phyloP scores from a whole-genome alignment of 2,888 invertebrate genomes.

The Eupithecia exiguata region DNA sequence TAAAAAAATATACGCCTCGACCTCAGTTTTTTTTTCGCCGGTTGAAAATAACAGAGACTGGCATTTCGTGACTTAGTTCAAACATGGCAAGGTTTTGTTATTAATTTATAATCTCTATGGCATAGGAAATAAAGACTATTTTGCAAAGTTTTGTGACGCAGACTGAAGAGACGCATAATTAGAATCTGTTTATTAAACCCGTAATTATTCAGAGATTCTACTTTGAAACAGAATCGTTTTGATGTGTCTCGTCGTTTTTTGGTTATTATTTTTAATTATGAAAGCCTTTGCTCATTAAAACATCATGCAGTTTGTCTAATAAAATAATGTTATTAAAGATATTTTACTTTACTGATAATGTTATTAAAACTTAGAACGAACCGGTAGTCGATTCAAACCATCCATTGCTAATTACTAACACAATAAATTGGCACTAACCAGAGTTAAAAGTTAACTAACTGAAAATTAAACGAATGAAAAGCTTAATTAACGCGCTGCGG shows the following conservation, averaged over 20 bases:
- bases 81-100: constrained; percentile 21
- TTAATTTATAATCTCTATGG: constrained; percentile 62
- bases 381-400: constrained; percentile 65
- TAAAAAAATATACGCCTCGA: no score
- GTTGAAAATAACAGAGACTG: constrained; percentile 42
- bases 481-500: constrained; percentile 77
- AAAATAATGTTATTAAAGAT: not conserved
- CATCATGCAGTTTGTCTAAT: not conserved
- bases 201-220: constrained; percentile 74
- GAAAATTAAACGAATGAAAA: constrained; percentile 78
- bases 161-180: constrained; percentile 67
- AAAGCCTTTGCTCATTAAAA: not conserved
- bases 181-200: constrained; percentile 59
- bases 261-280: not conserved
- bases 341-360: not conserved
- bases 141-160: constrained; percentile 10
- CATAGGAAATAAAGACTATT: constrained; percentile 48
- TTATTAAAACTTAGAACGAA: not conserved
- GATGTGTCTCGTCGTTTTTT: constrained; percentile 36
- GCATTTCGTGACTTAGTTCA: constrained; percentile 56
- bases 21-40: no score
- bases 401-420: constrained; percentile 75
- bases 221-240: constrained; percentile 70
- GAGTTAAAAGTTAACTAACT: constrained; percentile 66
- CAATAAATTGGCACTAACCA: constrained; percentile 73